Percentiles rank a stretch among this genome's conserved stretches.
phyloP scores from a whole-genome alignment of 2,113 vertebrate genomes.

The Syngnathus scovelli region DNA sequence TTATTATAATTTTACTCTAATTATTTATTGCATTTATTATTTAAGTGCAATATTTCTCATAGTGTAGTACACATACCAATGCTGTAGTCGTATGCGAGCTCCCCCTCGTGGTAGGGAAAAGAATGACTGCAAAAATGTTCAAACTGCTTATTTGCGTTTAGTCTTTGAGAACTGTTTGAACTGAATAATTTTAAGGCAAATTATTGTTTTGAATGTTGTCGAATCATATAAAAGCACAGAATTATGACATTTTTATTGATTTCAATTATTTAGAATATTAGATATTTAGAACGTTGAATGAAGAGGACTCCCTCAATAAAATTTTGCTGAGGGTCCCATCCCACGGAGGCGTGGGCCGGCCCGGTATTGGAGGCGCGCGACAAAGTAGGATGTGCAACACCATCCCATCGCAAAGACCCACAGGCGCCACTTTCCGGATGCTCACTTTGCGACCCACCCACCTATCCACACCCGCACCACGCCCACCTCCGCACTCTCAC shows the following conservation, averaged over 20 bases:
- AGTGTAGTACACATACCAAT: too few relatives aligned
- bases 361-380: constrained; percentile 9
- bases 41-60: too few relatives aligned
- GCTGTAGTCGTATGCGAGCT: too few relatives aligned
- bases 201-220: too few relatives aligned
- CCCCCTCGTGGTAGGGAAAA: not conserved
- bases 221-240: too few relatives aligned
- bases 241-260: too few relatives aligned
- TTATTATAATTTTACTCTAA: too few relatives aligned
- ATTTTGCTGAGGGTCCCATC: not conserved
- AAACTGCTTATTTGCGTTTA: not conserved
- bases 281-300: too few relatives aligned
- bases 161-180: not conserved
- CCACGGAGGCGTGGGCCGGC: not conserved
- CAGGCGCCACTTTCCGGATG: constrained; percentile 59
- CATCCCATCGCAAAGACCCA: constrained; percentile 5
- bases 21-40: too few relatives aligned
- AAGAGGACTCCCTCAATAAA: not conserved
- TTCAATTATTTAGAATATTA: too few relatives aligned
- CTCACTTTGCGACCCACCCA: constrained; percentile 62
- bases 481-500: constrained; percentile 8
- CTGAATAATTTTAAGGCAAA: not conserved
- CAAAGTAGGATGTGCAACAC: constrained; percentile 1
- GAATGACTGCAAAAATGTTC: not conserved
- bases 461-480: constrained; percentile 56